These are phyloP conservation scores for Pogonocichla stellata DNA, from an alignment of 2,113 vertebrate species.

Conservation along the genomic window DNA sequence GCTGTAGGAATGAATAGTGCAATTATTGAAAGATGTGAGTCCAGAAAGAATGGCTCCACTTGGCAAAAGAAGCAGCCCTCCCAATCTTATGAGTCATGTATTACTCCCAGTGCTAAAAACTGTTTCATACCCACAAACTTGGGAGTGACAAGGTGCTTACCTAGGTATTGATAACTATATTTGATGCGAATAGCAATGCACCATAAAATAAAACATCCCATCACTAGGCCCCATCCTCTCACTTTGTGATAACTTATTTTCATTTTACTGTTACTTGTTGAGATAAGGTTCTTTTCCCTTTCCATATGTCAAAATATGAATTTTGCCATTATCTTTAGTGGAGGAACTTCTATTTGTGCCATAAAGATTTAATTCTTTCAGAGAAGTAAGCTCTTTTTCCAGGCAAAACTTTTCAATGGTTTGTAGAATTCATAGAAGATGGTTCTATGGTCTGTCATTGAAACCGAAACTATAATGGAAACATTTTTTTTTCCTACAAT, in stretches of 20 bases:
- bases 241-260: background rate
- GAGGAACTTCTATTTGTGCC: background rate
- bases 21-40: background rate
- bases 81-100: background rate
- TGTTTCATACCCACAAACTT: background rate
- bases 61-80: background rate
- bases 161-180: background rate
- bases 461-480: background rate
- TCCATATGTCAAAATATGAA: background rate
- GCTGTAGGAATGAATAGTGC: background rate
- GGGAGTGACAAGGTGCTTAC: background rate
- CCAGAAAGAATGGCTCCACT: background rate
- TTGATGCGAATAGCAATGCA: background rate
- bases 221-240: background rate
- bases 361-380: background rate
- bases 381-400: background rate
- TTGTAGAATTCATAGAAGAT: background rate
- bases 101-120: background rate
- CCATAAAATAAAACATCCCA: background rate
- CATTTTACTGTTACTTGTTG: background rate
- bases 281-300: accelerated
- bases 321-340: background rate
- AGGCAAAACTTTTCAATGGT: background rate
- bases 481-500: background rate
- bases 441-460: background rate